Base-by-base conservation (phyloP, 2,888 invertebrate genomes). In the Xylota segnis region DNA sequence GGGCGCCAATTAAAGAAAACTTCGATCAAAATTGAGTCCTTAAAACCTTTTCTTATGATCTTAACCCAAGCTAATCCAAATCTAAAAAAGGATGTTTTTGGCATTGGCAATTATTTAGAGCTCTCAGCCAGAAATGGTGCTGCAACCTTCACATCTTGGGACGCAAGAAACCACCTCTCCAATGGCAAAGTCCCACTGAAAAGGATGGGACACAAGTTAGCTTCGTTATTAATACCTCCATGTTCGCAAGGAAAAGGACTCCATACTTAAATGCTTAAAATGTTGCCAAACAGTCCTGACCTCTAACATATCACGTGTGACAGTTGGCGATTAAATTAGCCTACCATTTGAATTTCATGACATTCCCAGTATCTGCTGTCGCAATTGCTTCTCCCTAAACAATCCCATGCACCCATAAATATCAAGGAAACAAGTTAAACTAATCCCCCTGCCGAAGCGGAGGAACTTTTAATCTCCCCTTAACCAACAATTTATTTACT, bases 401-500 rank as follows among this genome's bases (percentile, higher is more conserved):
- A 23, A 7, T 12, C 0, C 23, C 50, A 47, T 9, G 18, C 12
- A 23, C 10, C 50, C 9, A 50, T 50, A 50, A 50, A 50, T 50
- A 23, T 50, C 18, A 50, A 23, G 10, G 10, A 50, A 50, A 50
- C 23, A 50, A 50, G 18, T 23, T 18, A 54, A 54, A 54, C 54
- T 29, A 54, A 54, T 29, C 54, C 16, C 56, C 16, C 0, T 5
- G 34, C 16, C 12, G 14, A n/a, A 32, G 34, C 4, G 32, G 5
- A 32, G 56, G 16, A 10, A 58, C 32, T 47, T 65, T 47, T 32
- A 47, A 47, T 66, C 34, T 52, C 16, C 56, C n/a, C 32, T 32
- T 0, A 43, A 45, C 54, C 45, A 47, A 50, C 63, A 70, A 79
- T 65, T 78, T 83, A 79, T 79, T 63, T 40, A 32, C 37, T 18